These are phyloP conservation scores for Galaxea fascicularis DNA, from an alignment of 92 coral and sea anemone genomes.

Conservation along the genomic window DNA sequence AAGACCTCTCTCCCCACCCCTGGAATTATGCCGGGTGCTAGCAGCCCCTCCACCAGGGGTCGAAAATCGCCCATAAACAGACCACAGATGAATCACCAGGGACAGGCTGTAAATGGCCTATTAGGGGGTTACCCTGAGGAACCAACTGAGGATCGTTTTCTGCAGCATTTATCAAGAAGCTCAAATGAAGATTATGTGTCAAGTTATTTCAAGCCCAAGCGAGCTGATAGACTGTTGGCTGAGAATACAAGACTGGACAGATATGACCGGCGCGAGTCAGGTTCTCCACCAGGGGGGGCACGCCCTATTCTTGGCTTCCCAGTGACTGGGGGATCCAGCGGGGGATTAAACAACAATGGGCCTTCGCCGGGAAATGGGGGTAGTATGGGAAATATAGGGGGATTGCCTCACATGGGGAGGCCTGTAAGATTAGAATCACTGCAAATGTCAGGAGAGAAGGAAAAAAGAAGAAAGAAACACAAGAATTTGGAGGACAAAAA, in stretches of 20 bases:
- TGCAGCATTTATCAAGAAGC: slow-evolving; percentile 80
- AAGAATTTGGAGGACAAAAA: slow-evolving; percentile 40
- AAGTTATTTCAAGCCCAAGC: slow-evolving; percentile 91
- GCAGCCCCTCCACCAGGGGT: slow-evolving; percentile 65
- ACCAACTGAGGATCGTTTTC: slow-evolving; percentile 84
- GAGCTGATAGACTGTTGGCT: slow-evolving; percentile 88
- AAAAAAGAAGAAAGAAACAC: slow-evolving; percentile 85
- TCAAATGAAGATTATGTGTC: slow-evolving; percentile 79
- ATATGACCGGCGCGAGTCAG: slow-evolving; percentile 65
- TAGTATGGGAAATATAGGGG: slow-evolving; percentile 21
- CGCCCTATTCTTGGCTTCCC: slow-evolving; percentile 51
- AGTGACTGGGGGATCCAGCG: slow-evolving; percentile 27
- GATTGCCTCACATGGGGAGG: slow-evolving; percentile 62
- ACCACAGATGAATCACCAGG: slow-evolving; percentile 76
- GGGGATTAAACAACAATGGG: slow-evolving; percentile 18
- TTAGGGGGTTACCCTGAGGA: slow-evolving; percentile 70
- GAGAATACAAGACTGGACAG: slow-evolving; percentile 74
- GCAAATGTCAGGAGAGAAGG: slow-evolving; percentile 77
- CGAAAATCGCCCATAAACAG: slow-evolving; percentile 82
- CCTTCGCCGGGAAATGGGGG: slow-evolving; percentile 38
- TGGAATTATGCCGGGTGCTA: slow-evolving; percentile 81
- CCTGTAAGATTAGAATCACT: slow-evolving; percentile 91
- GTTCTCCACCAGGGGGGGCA: slow-evolving; percentile 57
- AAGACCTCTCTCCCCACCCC: slow-evolving; percentile 95
- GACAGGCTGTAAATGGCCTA: slow-evolving; percentile 82